A percentile compares a stretch with the other conserved stretches of the same genome.
Conservation (phyloP, 2,797 vertebrate genomes). For the Takifugu rubripes region DNA sequence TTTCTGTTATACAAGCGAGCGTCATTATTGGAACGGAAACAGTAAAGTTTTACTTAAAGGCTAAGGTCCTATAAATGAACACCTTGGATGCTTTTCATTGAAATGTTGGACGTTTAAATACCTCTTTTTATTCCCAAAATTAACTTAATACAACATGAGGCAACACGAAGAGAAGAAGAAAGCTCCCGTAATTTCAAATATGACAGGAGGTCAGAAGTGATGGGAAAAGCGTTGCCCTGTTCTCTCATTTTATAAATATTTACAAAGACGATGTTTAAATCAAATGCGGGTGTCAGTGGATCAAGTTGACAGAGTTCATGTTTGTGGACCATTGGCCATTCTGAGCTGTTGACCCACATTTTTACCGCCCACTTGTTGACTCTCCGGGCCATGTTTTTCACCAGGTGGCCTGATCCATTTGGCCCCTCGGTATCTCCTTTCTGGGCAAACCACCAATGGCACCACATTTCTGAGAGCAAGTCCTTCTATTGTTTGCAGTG, state of each 20-base stretch:
- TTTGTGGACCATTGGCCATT: constrained; percentile 55
- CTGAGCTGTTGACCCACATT: constrained; percentile 73
- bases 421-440: constrained; percentile 51
- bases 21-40: too few species aligned
- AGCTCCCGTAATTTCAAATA: too few species aligned
- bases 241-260: constrained; percentile 23
- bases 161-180: too few species aligned
- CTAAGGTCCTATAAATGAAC: too few species aligned
- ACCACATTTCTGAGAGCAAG: constrained; percentile 34
- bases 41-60: too few species aligned
- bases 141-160: too few species aligned
- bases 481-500: constrained; percentile 67
- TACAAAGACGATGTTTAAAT: constrained; percentile 25
- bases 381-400: constrained; percentile 66
- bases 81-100: too few species aligned
- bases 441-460: constrained; percentile 40
- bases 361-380: constrained; percentile 55
- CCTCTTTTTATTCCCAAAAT: too few species aligned
- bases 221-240: neutral
- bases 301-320: constrained; percentile 60
- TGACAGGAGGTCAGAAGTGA: too few species aligned
- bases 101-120: too few species aligned
- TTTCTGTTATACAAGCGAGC: too few species aligned
- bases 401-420: constrained; percentile 59
- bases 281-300: constrained; percentile 14